phyloP scores from a whole-genome alignment of 2,797 vertebrate species.

The Poecilia gillii region DNA sequence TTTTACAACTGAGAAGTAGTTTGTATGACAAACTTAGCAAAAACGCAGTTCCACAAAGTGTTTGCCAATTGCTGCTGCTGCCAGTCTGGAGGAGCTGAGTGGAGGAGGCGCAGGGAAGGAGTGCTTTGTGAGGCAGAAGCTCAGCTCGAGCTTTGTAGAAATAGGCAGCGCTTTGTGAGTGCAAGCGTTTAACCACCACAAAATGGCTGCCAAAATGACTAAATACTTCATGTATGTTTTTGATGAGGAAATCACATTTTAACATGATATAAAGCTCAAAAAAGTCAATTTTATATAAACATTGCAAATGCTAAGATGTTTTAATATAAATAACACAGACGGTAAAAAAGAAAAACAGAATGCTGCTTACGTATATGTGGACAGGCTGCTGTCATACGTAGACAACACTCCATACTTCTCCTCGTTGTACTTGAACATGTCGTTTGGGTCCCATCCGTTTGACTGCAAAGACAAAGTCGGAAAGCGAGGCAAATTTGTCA shows the following conservation, averaged over 20 bases:
- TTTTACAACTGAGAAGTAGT: neutral
- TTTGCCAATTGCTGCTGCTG: neutral
- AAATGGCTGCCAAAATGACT: neutral
- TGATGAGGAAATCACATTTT: neutral
- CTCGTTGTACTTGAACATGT: conserved; percentile 99
- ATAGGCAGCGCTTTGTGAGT: neutral
- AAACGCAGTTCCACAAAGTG: neutral
- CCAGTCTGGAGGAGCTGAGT: neutral
- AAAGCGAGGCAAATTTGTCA: conserved; percentile 14
- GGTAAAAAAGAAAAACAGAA: neutral
- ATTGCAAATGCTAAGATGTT: neutral
- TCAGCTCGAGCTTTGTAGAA: neutral
- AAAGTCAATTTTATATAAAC: neutral
- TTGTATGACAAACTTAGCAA: neutral
- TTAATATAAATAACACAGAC: neutral
- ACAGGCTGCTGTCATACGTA: conserved; percentile 98
- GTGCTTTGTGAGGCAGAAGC: neutral
- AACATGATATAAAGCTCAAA: neutral
- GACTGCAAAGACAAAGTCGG: conserved; percentile 80
- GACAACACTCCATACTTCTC: conserved; percentile 98
- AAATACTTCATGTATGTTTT: neutral
- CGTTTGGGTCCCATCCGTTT: conserved; percentile 99
- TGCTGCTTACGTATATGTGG: conserved; percentile 96
- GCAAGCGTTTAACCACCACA: neutral
- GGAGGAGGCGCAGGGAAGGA: neutral